Percentiles rank a stretch among this genome's conserved stretches.
Conservation (phyloP, 2,113 vertebrate species). For the Myotis yumanensis region DNA sequence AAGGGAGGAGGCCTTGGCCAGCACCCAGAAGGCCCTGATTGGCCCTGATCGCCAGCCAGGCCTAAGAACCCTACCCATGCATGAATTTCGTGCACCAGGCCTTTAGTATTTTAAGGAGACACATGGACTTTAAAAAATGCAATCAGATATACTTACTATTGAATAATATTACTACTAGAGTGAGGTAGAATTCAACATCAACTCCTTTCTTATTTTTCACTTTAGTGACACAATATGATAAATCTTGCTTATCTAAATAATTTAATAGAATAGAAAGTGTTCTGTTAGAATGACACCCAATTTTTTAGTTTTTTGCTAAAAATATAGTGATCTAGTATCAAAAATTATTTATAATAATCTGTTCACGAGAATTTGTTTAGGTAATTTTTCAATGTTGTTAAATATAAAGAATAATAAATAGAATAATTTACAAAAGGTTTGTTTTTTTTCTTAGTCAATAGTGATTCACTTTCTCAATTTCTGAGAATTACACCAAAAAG, state of each 20-base stretch:
- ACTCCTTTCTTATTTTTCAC: not conserved
- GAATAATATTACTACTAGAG: not conserved
- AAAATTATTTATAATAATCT: conserved; percentile 26
- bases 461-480: not conserved
- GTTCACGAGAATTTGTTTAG: not conserved
- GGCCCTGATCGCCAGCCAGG: too few relatives aligned
- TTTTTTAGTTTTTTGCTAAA: not conserved
- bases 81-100: too few relatives aligned
- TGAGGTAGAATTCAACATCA: not conserved
- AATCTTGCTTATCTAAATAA: not conserved
- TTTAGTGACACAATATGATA: not conserved
- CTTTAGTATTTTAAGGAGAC: not conserved
- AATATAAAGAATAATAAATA: not conserved
- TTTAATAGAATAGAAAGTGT: not conserved
- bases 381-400: not conserved
- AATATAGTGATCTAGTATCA: not conserved
- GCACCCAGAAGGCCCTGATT: too few relatives aligned
- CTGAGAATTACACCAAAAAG: not conserved
- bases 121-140: not conserved
- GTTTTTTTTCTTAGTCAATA: conserved; percentile 21
- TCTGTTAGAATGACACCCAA: not conserved
- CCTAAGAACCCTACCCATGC: too few relatives aligned
- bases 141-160: not conserved
- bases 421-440: conserved; percentile 8
- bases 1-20: too few relatives aligned